Conservation (phyloP, 2,113 vertebrate species). For the Megaleporinus macrocephalus region DNA sequence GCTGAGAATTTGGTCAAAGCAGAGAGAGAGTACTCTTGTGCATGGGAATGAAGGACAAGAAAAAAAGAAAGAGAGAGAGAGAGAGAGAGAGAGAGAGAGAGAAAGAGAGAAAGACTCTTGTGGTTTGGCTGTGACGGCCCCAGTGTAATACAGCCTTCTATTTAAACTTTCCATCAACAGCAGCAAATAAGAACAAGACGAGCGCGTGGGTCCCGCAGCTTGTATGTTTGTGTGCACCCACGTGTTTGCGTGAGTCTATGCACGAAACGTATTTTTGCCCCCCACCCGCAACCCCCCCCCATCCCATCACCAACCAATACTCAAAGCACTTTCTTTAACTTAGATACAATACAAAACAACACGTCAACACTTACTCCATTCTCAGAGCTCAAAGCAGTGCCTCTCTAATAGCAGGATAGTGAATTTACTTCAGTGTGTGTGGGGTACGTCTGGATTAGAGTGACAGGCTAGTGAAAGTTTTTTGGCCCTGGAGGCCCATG, state of each 20-base stretch:
- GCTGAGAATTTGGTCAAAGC: neutral
- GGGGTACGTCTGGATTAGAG: neutral
- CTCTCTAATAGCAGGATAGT: neutral
- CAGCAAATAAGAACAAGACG: slow-evolving; percentile 47
- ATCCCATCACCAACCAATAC: neutral
- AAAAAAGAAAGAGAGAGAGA: slow-evolving; percentile 7
- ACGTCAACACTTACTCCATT: neutral
- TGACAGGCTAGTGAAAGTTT: neutral
- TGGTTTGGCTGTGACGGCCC: slow-evolving; percentile 37
- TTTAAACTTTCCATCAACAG: slow-evolving; percentile 51
- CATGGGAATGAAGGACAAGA: neutral
- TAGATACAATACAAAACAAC: neutral
- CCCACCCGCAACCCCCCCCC: too few relatives aligned
- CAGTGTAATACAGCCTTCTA: slow-evolving; percentile 26
- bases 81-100: slow-evolving; percentile 20
- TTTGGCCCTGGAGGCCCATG: neutral
- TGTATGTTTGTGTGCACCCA: neutral
- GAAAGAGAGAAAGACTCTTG: slow-evolving; percentile 20
- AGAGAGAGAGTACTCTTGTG: neutral
- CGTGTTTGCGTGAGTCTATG: neutral
- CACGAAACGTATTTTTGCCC: neutral
- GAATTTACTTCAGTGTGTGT: neutral
- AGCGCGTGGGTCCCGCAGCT: neutral
- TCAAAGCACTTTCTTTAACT: neutral
- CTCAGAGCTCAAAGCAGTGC: neutral